phyloP scores from a whole-genome alignment of 2,888 invertebrate genomes.

The Luperina testacea region DNA sequence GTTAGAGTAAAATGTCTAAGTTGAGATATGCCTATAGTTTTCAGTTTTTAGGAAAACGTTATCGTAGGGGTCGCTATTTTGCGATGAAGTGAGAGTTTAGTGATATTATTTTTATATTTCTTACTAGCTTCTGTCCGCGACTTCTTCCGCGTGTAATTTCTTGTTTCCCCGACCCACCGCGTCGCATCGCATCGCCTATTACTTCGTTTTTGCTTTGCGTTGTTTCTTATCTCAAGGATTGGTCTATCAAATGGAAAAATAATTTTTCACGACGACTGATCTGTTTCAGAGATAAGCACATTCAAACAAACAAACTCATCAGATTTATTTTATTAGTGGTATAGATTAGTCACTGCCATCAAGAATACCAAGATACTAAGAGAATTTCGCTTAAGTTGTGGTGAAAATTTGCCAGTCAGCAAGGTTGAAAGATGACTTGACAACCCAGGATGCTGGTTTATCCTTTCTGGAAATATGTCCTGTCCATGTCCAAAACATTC shows the following conservation, averaged over 20 bases:
- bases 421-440: background rate
- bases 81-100: background rate
- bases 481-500: background rate
- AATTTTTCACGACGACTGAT: background rate
- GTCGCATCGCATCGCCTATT: background rate
- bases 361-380: background rate
- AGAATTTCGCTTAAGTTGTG: background rate
- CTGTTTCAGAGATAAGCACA: background rate
- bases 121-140: background rate
- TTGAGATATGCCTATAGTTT: conserved; percentile 45
- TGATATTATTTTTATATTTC: background rate
- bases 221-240: background rate
- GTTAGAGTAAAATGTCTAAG: conserved; percentile 37
- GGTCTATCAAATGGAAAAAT: background rate
- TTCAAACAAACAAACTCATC: background rate
- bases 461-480: background rate
- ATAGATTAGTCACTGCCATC: background rate
- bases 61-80: background rate
- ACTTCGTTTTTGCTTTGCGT: background rate
- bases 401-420: background rate
- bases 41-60: conserved; percentile 31
- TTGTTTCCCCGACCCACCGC: too few species aligned
- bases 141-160: too few species aligned
- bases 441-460: background rate
- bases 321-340: background rate